phyloP scores from a whole-genome alignment of 2,113 vertebrate genomes.

The Macrotus californicus region DNA sequence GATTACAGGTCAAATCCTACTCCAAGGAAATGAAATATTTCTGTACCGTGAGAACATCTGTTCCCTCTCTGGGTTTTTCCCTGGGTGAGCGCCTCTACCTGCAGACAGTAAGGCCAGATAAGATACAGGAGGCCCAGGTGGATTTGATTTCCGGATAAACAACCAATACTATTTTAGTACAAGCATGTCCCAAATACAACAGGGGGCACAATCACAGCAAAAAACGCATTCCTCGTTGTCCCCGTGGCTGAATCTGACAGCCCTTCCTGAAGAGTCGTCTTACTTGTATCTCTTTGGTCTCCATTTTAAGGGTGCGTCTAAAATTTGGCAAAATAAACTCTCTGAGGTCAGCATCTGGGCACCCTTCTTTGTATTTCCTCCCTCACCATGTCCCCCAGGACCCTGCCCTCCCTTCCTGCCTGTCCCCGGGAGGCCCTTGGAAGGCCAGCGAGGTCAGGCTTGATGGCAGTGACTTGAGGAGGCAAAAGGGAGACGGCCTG shows the following conservation, averaged over 20 bases:
- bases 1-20: background rate
- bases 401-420: background rate
- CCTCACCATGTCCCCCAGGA: rapidly evolving
- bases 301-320: background rate
- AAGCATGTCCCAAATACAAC: background rate
- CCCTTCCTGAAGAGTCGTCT: background rate
- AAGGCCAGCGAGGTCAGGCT: too few species aligned
- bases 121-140: background rate
- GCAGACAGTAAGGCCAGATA: background rate
- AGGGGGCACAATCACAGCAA: background rate
- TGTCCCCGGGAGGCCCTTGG: too few species aligned
- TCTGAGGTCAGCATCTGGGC: background rate
- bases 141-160: background rate
- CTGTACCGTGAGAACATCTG: background rate
- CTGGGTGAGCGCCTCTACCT: background rate
- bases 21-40: background rate
- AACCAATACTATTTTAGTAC: background rate
- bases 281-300: background rate
- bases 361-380: background rate
- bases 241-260: background rate
- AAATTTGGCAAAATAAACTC: background rate
- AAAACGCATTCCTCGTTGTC: background rate
- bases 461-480: background rate
- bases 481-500: background rate
- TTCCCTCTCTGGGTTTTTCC: background rate